These are phyloP conservation scores for Diabrotica undecimpunctata DNA, from an alignment of 1,140 invertebrate species.

Conservation along the genomic window DNA sequence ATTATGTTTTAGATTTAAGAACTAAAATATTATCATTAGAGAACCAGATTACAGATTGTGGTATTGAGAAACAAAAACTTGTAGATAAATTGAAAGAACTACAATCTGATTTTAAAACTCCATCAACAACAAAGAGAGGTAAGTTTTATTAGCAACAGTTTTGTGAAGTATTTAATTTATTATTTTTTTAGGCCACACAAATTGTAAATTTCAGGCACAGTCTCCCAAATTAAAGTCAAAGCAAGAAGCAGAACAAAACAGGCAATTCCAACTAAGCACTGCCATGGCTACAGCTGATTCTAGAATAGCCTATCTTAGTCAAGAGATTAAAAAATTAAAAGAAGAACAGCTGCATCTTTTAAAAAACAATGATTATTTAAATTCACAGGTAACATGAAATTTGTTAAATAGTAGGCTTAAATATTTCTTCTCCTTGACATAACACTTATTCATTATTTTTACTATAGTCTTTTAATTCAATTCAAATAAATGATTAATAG, in stretches of 20 bases:
- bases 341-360: conserved; percentile 48
- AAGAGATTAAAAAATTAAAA: conserved; percentile 52
- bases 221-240: conserved; percentile 8
- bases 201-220: too few relatives aligned
- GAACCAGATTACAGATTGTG: conserved; percentile 50
- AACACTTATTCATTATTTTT: too few relatives aligned
- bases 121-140: not conserved
- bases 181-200: too few relatives aligned
- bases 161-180: not conserved
- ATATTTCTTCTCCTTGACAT: too few relatives aligned
- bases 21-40: conserved; percentile 55
- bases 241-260: conserved; percentile 38
- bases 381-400: conserved; percentile 47
- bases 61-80: conserved; percentile 32
- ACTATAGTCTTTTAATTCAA: too few relatives aligned
- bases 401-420: too few relatives aligned
- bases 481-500: too few relatives aligned
- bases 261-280: conserved; percentile 25
- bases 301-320: conserved; percentile 49
- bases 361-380: conserved; percentile 47
- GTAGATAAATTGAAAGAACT: conserved; percentile 29
- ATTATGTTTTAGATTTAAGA: conserved; percentile 54
- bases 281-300: conserved; percentile 48
- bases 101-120: conserved; percentile 18
- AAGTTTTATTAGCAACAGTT: not conserved